Evolutionary conservation across 1,140 invertebrate species (phyloP), one percentile per base, ranked within the genome.

Genomic region (Listronotus oregonensis): DNA sequence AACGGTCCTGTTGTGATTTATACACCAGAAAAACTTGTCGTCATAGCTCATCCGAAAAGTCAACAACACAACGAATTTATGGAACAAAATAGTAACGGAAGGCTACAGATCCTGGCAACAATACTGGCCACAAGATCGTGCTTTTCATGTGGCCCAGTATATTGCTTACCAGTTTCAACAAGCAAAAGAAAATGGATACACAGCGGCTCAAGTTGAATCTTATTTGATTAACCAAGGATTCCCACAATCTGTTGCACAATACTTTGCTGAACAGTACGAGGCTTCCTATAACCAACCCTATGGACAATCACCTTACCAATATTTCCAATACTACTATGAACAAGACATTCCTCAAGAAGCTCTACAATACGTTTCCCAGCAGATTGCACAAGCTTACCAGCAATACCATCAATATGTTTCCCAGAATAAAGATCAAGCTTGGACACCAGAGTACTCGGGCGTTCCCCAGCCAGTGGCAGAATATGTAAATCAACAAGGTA

Each of bases 91-190:
- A 3, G 27, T 44, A 14, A 58, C 27, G 2, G 17, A 34, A 5
- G n/a, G 7, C n/a, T 17, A 40, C 18, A n/a, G 15, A 17, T 27
- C 40, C 10, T 40, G 32, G 7, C 60, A 63, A 21, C 60, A 50
- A 50, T 54, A 54, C 11, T 47, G 56, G 8, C 14, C 12, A 9
- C 52, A 18, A 42, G 15, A 8, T 18, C 7, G 17, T n/a, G 37
- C n/a, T 12, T n/a, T 15, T n/a, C 49, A 21, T 11, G 34, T 42
- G 0, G 52, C 39, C 6, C 14, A 27, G 1, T 11, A 49, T 21
- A 21, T 49, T 1, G 18, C 46, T 27, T 49, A 49, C 18, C 18
- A 21, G 18, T 27, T 49, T 12, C 18, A 49, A 1, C 15, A 49
- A 27, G 15, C 15, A 7, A 14, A 49, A 49, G 15, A 49, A 49